Conservation (phyloP, 2,888 invertebrate genomes). For the Acronicta psi region DNA sequence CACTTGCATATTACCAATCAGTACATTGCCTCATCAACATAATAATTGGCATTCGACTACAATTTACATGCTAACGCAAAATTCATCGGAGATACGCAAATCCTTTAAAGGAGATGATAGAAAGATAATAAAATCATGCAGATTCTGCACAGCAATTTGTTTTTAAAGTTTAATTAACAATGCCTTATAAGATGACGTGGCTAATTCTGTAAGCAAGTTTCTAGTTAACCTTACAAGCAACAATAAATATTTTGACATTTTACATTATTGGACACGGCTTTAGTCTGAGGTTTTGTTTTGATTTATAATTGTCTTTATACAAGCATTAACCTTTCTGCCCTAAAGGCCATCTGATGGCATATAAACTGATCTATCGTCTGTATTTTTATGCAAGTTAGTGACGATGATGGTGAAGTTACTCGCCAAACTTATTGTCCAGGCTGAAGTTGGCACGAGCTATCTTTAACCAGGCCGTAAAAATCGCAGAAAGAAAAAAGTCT, state of each 20-base stretch:
- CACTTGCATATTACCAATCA: neutral
- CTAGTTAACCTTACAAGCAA: constrained; percentile 6
- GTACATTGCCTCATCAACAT: constrained; percentile 17
- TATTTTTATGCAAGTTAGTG: too few relatives aligned
- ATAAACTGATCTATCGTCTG: too few relatives aligned
- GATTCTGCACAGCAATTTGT: constrained; percentile 28
- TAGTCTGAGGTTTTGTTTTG: neutral
- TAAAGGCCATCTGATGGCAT: constrained; percentile 1
- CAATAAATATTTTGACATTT: constrained; percentile 26
- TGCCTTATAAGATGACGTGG: constrained; percentile 9
- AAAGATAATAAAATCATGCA: constrained; percentile 38
- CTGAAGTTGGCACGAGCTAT: too few relatives aligned
- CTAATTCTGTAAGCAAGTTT: constrained; percentile 1
- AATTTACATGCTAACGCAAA: constrained; percentile 27
- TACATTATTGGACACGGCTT: neutral
- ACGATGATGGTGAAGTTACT: too few relatives aligned
- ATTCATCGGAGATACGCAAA: constrained; percentile 8
- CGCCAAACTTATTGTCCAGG: too few relatives aligned
- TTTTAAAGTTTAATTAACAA: constrained; percentile 25
- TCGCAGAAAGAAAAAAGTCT: too few relatives aligned
- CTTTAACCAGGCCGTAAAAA: too few relatives aligned
- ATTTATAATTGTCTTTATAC: constrained; percentile 2
- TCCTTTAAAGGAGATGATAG: constrained; percentile 3
- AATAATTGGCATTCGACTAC: constrained; percentile 4
- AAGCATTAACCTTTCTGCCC: neutral